Evolutionary conservation across 64 coral and sea anemone genomes (phyloP), one percentile per base, ranked within the genome.

Genomic region (Pachyseris speciosa): DNA sequence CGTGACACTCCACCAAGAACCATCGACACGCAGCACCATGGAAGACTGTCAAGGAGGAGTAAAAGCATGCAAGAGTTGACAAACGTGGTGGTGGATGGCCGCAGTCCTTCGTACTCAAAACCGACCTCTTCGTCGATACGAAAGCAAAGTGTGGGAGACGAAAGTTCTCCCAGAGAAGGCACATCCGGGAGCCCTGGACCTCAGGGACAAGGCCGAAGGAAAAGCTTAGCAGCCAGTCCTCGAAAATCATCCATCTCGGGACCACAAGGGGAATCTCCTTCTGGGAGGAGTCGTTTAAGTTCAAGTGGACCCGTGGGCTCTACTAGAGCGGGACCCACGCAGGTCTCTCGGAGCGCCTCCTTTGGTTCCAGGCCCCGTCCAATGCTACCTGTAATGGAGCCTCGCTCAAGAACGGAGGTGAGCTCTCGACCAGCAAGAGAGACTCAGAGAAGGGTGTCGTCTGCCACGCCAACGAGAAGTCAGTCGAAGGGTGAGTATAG

Each of bases 261-360:
- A 13, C 52, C 41, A 24, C 72, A 44, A 75, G 74, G 38, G 9
- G 76, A 81, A 49, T 37, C 29, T 58, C 64, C 39, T 28, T n/a
- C 47, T 24, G 29, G 45, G 7, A 71, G 50, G 42, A 84, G 80
- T 51, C 89, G 65, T 10, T 73, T 80, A 8, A 92, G 63, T 69
- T 50, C 38, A n/a, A 86, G 77, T 22, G 53, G 36, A 11, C 77
- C 77, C 6, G 77, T 81, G 34, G 32, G 51, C 22, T 81, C 77
- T 9, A 51, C 33, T 25, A 58, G 34, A 17, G 9, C 77, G 15
- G 22, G 77, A 16, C 34, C 77, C 22, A 12, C 30, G 4, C 34
- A n/a, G 53, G 84, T 96, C 0, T 88, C 89, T 32, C 77, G 94
- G 24, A 96, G 94, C 64, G 85, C 94, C 38, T 96, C 94, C 2